These are phyloP conservation scores for Sylvicola fuscatus DNA, from an alignment of 2,888 invertebrate genomes.

Conservation along the genomic window DNA sequence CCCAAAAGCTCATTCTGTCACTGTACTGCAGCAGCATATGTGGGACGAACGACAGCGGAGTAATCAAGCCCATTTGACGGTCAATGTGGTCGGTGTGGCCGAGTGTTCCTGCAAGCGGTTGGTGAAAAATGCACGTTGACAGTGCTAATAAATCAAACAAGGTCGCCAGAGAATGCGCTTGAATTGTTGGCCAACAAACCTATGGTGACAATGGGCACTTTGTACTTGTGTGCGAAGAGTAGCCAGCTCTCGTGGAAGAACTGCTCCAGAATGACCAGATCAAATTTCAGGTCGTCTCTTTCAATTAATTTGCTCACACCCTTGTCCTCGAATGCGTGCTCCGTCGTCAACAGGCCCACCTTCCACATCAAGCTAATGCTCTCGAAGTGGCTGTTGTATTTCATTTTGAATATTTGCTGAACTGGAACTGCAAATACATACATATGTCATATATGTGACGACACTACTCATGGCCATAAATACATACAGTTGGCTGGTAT, in stretches of 20 bases:
- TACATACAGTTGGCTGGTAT: slow-evolving; percentile 18
- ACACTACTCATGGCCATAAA: no score
- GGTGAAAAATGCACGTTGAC: no score
- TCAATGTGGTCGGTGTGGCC: slow-evolving; percentile 26
- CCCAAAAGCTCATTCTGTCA: slow-evolving; percentile 22
- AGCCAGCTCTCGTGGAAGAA: slow-evolving; percentile 27
- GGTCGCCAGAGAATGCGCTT: no score
- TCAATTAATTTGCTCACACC: slow-evolving; percentile 16
- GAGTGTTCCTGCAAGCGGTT: no score
- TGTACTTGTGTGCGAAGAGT: slow-evolving; percentile 24
- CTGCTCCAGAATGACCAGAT: slow-evolving; percentile 24
- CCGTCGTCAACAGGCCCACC: slow-evolving; percentile 12
- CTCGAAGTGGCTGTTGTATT: not conserved
- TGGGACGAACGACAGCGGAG: slow-evolving; percentile 22
- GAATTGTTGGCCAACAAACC: slow-evolving; percentile 18
- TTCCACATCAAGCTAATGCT: not conserved
- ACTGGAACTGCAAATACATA: not conserved
- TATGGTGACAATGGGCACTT: slow-evolving; percentile 22
- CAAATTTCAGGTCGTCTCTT: slow-evolving; percentile 17
- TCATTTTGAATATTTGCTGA: not conserved
- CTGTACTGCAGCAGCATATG: slow-evolving; percentile 19
- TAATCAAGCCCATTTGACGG: slow-evolving; percentile 21
- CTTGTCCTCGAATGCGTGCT: slow-evolving; percentile 17
- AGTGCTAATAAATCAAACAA: no score
- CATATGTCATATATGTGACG: no score